These are phyloP conservation scores for Eidolon helvum DNA, from an alignment of 2,113 vertebrate genomes.

Conservation along the genomic window DNA sequence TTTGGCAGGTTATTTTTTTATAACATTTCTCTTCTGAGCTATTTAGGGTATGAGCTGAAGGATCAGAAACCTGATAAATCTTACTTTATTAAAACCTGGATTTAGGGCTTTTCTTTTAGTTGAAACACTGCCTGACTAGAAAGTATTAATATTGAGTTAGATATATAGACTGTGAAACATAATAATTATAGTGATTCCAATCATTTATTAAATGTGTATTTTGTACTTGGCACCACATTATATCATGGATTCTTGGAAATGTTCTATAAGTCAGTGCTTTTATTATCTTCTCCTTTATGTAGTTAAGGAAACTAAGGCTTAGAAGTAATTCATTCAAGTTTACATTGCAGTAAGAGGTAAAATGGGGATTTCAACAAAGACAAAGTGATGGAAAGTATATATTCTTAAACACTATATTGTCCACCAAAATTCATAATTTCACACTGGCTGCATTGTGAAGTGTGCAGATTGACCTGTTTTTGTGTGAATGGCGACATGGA, in stretches of 20 bases:
- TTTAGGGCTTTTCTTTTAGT: conserved; percentile 39
- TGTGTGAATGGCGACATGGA: neutral
- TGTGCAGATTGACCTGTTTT: neutral
- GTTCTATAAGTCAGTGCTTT: neutral
- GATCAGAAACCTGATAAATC: neutral
- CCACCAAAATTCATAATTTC: neutral
- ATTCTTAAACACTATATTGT: neutral
- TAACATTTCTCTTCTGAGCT: conserved; percentile 19
- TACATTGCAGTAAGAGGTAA: neutral
- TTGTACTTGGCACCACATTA: neutral
- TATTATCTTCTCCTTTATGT: neutral
- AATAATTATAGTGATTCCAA: neutral
- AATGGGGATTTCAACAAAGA: neutral
- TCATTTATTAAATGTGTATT: neutral
- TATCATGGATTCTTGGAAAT: neutral
- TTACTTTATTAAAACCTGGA: conserved; percentile 13
- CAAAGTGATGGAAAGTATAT: neutral
- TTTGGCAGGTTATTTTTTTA: neutral
- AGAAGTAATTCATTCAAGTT: neutral
- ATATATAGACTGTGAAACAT: neutral
- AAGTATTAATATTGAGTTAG: conserved; percentile 26
- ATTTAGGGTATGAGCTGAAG: neutral
- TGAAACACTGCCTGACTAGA: neutral
- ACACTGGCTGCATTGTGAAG: neutral
- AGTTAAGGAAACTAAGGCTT: neutral